Evolutionary conservation across 1,140 invertebrate species (phyloP), one percentile per base, ranked within the genome.

Genomic region (Nilaparvata lugens): DNA sequence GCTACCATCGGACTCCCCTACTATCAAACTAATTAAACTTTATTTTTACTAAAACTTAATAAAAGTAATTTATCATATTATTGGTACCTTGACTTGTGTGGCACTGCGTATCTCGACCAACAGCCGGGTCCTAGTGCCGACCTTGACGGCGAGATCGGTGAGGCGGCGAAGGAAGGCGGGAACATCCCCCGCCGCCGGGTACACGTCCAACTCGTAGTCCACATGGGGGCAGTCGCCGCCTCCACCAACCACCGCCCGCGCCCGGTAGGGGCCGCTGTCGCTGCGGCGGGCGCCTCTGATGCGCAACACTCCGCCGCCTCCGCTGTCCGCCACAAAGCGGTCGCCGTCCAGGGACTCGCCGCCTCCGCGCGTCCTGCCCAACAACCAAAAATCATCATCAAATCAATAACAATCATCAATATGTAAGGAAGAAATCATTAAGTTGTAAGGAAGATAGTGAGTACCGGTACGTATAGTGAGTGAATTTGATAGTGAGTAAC

Each of bases 111-210:
- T 87, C 75, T 93, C 89, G 24, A 91, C 87, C 9, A 92, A 78
- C 64, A 93, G 86, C 62, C 89, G 79, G 0, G 88, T 88, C 64
- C 89, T 78, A 4, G 89, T 88, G 59, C 89, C 89, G 67, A 93
- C 88, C 77, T 92, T 92, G 24, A 91, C 88, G 1, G 87, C 84
- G 4, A 91, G 79, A 73, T 92, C 88, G 62, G 82, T 84, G 5
- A 93, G 77, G 60, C 86, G 77, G 57, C 88, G 78, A 6, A 90
- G 72, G 71, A 93, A 92, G 35, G 81, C 72, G 1, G 89, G 89
- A n/a, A 85, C 85, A 64, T 84, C 84, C 9, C 64, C 57, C 71
- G 19, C 60, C 35, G 65, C 52, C 16, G 58, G 54, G 28, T 65
- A 65, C 14, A 77, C 71, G 23, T 71, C 65, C 56, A 77, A 62